Evolutionary conservation across 30 jellyfish, hydroid and myxozoan genomes (phyloP).

Genomic region (Pseudorhiza aurosa): DNA sequence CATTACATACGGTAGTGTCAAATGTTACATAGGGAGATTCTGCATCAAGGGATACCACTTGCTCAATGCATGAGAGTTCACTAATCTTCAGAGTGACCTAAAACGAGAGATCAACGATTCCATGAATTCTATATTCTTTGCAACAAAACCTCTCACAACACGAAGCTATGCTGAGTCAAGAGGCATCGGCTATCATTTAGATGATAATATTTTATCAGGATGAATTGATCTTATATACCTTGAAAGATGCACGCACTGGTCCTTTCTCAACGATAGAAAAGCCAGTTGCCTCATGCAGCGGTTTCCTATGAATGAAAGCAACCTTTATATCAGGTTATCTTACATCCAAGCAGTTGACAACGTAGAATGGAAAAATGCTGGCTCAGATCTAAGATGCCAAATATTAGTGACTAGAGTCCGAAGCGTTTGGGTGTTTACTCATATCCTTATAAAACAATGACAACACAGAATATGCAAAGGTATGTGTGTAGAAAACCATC

Average conservation of each 20-base stretch:
- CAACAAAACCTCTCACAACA: background rate
- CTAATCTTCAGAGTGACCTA: slow-evolving; percentile 56
- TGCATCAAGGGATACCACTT: slow-evolving; percentile 54
- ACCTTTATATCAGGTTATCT: too few species aligned
- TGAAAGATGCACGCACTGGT: slow-evolving; percentile 67
- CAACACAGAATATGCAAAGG: too few species aligned
- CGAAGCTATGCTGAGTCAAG: too few species aligned
- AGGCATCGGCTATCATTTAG: too few species aligned
- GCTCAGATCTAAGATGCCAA: too few species aligned
- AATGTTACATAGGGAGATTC: slow-evolving; percentile 57
- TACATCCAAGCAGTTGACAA: too few species aligned
- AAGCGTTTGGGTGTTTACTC: too few species aligned
- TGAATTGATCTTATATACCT: slow-evolving; percentile 15
- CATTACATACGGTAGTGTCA: slow-evolving; percentile 33
- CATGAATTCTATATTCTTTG: background rate
- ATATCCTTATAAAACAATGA: too few species aligned
- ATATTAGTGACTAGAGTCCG: too few species aligned
- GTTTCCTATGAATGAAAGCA: slow-evolving; percentile 55
- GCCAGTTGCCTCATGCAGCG: slow-evolving; percentile 16
- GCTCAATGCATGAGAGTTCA: slow-evolving; percentile 55
- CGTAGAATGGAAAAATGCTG: too few species aligned
- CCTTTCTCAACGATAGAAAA: slow-evolving; percentile 38
- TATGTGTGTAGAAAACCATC: too few species aligned
- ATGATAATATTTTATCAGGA: background rate
- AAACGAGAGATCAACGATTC: background rate